A percentile compares a stretch with the other conserved stretches of the same genome.
Conservation (phyloP, 2,113 vertebrate species). For the Ochotona curzoniae region DNA sequence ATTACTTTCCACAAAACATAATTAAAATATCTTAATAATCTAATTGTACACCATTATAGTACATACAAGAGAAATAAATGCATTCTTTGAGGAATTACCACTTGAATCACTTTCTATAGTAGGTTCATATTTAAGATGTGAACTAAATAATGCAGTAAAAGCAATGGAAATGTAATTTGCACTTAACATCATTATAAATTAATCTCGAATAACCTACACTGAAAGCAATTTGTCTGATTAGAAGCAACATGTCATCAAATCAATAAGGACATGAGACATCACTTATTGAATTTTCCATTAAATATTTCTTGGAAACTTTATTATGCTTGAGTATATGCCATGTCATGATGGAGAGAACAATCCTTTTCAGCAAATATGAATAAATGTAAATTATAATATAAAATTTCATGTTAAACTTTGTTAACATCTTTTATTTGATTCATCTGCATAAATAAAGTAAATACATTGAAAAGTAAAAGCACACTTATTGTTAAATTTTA, state of each 20-base stretch:
- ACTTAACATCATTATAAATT: constrained; percentile 10
- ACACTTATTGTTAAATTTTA: background rate
- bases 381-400: background rate
- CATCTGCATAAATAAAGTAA: background rate
- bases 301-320: background rate
- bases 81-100: constrained; percentile 29
- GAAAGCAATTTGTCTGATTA: background rate
- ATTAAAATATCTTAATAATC: constrained; percentile 78
- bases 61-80: constrained; percentile 30
- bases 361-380: background rate
- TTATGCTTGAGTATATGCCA: background rate
- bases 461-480: background rate
- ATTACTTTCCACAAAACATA: constrained; percentile 54
- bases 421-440: background rate
- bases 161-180: background rate
- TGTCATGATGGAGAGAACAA: background rate
- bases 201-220: background rate
- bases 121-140: background rate
- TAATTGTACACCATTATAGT: constrained; percentile 47
- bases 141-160: background rate
- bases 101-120: background rate
- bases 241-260: background rate
- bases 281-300: background rate
- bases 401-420: background rate
- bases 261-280: background rate